Base-by-base conservation (phyloP, 1,140 invertebrate genomes). In the Brachystomella parvula region DNA sequence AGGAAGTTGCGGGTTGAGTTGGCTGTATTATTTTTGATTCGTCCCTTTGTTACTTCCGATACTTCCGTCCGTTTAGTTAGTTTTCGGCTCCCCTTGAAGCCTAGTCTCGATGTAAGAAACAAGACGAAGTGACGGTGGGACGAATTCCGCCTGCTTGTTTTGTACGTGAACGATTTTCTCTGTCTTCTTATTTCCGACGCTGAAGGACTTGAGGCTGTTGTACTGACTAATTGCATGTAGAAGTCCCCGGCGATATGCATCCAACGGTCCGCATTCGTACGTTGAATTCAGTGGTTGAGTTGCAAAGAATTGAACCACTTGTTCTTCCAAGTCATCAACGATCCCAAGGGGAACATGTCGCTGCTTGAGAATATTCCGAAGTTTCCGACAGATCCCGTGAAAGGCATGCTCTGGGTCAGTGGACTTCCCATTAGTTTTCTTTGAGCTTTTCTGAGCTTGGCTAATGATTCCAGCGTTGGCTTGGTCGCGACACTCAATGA, bases 191-290 rank as follows among this genome's bases (percentile, higher is more conserved):
- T n/a, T 53, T 57, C 21, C 65, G 32, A 24, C 59, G 63, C 68
- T 70, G 57, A 59, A 30, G 1, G 68, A 66, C 12, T 63, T 64
- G 0, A 70, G 62, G n/a, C 44, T 64, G 61, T 63, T 66, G 56
- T 70, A 70, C 32, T 67, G 65, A 57, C 65, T 66, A 9, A 70
- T 26, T 12, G 68, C 68, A 66, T 70, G 68, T 15, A 70, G 39
- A 35, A 70, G 63, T 47, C 47, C 44, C 21, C 68, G 15, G 26
- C 63, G 19, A 32, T 66, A 70, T 3, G 39, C 65, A 47, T 70
- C 68, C 62, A 70, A 47, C 12, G 68, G 68, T 39, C 26, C 31
- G n/a, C 60, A 66, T 24, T 66, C 62, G 39, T 62, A 70, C 0
- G 68, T 70, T 6, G 49, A 53, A n/a, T 47, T 61, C 3, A 63